Conservation (phyloP, 2,797 vertebrate species). For the Pogoniulus pusillus region DNA sequence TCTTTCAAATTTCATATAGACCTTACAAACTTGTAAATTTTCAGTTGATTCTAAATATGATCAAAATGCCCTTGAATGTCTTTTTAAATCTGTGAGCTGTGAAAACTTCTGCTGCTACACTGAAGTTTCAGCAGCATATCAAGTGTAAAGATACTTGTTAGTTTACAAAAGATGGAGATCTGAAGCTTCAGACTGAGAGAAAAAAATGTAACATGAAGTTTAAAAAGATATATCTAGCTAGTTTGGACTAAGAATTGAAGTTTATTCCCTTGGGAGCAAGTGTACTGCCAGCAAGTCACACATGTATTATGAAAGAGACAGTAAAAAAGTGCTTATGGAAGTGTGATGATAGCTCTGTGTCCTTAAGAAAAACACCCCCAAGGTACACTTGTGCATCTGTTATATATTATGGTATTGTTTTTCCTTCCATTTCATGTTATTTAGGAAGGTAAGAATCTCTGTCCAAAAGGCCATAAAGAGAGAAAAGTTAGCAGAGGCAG, state of each 20-base stretch:
- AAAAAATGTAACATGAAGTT: not conserved
- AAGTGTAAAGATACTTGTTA: not conserved
- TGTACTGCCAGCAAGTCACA: not conserved
- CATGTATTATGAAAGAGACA: conserved; percentile 38
- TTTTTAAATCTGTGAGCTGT: not conserved
- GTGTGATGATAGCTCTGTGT: conserved; percentile 38
- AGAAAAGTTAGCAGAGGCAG: not conserved
- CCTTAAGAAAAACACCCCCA: conserved; percentile 21
- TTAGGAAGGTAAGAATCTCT: conserved; percentile 42
- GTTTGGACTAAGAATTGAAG: not conserved
- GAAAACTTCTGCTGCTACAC: not conserved
- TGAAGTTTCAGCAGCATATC: not conserved
- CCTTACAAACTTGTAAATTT: not conserved
- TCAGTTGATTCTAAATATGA: not conserved
- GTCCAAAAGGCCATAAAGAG: conserved; percentile 11
- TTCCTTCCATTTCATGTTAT: conserved; percentile 32
- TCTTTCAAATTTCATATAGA: not conserved
- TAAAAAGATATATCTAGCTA: not conserved
- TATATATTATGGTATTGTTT: conserved; percentile 47
- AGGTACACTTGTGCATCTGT: conserved; percentile 34
- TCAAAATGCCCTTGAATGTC: not conserved
- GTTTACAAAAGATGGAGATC: not conserved
- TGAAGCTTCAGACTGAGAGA: not conserved
- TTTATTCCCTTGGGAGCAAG: conserved; percentile 10
- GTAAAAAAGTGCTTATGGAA: conserved; percentile 49